These are phyloP conservation scores for Eufriesea mexicana DNA, from an alignment of 1,140 invertebrate genomes.

Conservation along the genomic window DNA sequence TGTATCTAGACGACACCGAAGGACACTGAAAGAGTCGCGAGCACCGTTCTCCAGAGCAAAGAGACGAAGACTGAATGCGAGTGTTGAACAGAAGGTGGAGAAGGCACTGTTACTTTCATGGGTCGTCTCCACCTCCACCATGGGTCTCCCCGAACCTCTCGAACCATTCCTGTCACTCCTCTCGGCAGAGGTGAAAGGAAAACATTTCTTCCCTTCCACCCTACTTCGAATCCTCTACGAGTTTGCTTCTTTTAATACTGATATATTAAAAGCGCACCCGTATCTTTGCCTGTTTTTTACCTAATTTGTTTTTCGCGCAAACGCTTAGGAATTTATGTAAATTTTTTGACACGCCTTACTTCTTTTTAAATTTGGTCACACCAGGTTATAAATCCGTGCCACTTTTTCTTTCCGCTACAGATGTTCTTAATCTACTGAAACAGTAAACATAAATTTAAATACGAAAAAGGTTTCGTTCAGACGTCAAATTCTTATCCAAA, in stretches of 20 bases:
- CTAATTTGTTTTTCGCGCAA: neutral
- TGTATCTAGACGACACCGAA: slow-evolving; percentile 51
- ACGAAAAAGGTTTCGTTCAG: neutral
- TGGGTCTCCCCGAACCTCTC: neutral
- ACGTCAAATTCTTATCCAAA: too few relatives aligned
- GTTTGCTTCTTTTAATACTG: slow-evolving; percentile 7
- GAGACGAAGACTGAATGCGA: slow-evolving; percentile 61
- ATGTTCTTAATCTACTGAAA: neutral
- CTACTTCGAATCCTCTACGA: neutral
- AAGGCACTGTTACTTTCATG: slow-evolving; percentile 81
- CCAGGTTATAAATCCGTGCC: neutral
- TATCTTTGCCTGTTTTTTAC: neutral
- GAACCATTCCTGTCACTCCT: slow-evolving; percentile 33
- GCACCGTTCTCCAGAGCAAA: slow-evolving; percentile 64
- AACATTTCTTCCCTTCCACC: slow-evolving; percentile 71
- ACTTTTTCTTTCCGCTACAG: neutral
- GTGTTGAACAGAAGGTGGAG: slow-evolving; percentile 23
- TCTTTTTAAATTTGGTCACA: neutral
- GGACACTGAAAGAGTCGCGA: slow-evolving; percentile 20
- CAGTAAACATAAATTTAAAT: neutral
- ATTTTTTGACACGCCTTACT: neutral
- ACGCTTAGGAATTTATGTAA: slow-evolving; percentile 14
- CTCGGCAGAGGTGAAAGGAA: slow-evolving; percentile 77
- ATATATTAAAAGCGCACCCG: neutral
- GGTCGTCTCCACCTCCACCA: slow-evolving; percentile 72